Evolutionary conservation across 2,113 vertebrate species (phyloP).

Genomic region (Camelus dromedarius): DNA sequence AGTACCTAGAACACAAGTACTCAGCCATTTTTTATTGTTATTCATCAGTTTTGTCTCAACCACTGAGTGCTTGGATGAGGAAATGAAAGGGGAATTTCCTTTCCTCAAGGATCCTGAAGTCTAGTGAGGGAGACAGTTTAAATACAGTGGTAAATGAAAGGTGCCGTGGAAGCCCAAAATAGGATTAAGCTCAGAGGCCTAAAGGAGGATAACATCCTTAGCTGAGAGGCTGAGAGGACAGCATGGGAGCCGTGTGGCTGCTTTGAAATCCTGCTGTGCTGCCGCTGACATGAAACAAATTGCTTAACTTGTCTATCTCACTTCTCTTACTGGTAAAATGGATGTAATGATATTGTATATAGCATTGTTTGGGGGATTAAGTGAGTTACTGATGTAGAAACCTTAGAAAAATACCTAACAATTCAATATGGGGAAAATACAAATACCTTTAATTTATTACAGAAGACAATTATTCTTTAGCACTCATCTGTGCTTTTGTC

Average conservation of each 20-base stretch:
- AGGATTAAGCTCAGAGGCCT: not conserved
- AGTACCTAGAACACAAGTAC: not conserved
- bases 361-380: not conserved
- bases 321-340: slow-evolving; percentile 31
- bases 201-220: not conserved
- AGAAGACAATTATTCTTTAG: slow-evolving; percentile 7
- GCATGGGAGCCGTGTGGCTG: not conserved
- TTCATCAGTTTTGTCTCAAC: not conserved
- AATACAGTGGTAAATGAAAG: not conserved
- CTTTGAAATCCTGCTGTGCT: not conserved
- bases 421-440: not conserved
- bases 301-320: not conserved
- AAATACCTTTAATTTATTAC: not conserved
- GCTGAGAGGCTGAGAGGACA: not conserved
- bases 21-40: not conserved
- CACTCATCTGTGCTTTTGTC: not conserved
- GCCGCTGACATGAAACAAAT: not conserved
- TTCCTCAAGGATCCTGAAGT: not conserved
- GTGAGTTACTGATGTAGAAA: not conserved
- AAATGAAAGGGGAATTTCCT: not conserved
- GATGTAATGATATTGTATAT: not conserved
- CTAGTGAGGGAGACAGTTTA: not conserved
- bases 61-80: not conserved
- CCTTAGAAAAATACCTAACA: not conserved
- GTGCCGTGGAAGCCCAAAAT: not conserved